Base-by-base conservation (phyloP, 2,113 vertebrate species). In the Paraplagusia blochii region DNA sequence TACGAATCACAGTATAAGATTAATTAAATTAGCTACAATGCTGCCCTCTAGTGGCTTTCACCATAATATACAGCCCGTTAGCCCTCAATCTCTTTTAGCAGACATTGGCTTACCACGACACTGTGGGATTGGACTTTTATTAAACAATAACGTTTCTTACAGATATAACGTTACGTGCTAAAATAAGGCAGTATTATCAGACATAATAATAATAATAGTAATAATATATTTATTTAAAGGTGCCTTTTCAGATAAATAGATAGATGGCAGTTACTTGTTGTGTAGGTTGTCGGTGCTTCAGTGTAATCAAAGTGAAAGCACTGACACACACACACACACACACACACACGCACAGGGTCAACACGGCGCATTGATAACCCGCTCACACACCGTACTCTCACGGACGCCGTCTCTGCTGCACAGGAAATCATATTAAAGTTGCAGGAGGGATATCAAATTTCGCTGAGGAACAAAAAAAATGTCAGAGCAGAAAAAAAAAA, bases 401-500 rank as follows among this genome's bases (percentile, higher is more conserved):
- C 54, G 69, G 62, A 58, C 44, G 34, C 64, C 22, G 66, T 47
- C 80, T 76, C 67, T 63, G 68, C 81, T 65, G 70, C 64, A 79
- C 68, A 83, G 82, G 73, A 71, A 84, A 85, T 81, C 4, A 73
- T 87, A 90, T 90, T 90, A 88, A 90, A 90, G 69, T 85, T 90
- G 84, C 84, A 90, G 67, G 67, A 90, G 85, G 77, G 76, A 77
- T 86, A 90, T 90, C 84, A 82, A 84, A 88, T 90, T 85, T 58
- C 80, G 1, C 47, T 11, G 36, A 69, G 53, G 81, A 86, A 79
- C 72, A 85, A 87, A 85, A 87, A 66, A 67, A 72, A 67, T 71
- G 71, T 77, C 49, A 54, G 48, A 54, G 48, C 43, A 67, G 66
- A 46, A 54, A 79, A 84, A 58, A 76, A 84, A 87, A 88, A 88